These are phyloP conservation scores for Drosophila ohnishii DNA, from an alignment of 1,140 invertebrate genomes.

Conservation along the genomic window DNA sequence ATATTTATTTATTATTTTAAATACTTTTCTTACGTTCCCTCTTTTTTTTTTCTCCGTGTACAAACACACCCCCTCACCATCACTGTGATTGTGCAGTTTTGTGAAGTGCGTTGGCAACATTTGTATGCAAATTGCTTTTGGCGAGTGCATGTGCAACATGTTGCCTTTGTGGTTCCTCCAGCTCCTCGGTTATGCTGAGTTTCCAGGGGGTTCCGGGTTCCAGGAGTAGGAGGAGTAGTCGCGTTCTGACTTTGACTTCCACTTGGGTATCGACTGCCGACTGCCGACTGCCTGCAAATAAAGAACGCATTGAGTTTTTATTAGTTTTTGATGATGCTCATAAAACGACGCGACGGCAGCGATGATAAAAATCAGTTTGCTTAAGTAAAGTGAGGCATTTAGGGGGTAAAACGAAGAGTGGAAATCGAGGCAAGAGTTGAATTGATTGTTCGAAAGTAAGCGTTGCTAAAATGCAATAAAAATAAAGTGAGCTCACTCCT, in stretches of 20 bases:
- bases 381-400: conserved; percentile 78
- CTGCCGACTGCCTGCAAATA: conserved; percentile 70
- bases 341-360: conserved; percentile 76
- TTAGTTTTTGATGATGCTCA: conserved; percentile 81
- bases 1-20: not conserved
- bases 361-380: conserved; percentile 81
- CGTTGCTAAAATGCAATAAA: conserved; percentile 73
- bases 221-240: not conserved
- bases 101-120: conserved; percentile 77
- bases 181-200: not conserved
- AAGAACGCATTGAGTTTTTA: conserved; percentile 81
- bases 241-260: conserved; percentile 17
- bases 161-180: conserved; percentile 51
- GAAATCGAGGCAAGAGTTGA: conserved; percentile 35
- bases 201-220: not conserved
- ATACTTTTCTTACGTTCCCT: not conserved
- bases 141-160: conserved; percentile 75
- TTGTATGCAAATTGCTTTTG: conserved; percentile 77
- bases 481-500: conserved; percentile 47
- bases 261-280: conserved; percentile 30
- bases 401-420: conserved; percentile 2
- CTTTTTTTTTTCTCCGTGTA: not conserved
- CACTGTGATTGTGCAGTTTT: conserved; percentile 66
- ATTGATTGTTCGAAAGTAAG: conserved; percentile 69
- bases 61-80: not conserved